Percentiles rank a stretch among this genome's conserved stretches.
phyloP scores from a whole-genome alignment of 2,797 vertebrate species.

The Halcyon leucocephala region DNA sequence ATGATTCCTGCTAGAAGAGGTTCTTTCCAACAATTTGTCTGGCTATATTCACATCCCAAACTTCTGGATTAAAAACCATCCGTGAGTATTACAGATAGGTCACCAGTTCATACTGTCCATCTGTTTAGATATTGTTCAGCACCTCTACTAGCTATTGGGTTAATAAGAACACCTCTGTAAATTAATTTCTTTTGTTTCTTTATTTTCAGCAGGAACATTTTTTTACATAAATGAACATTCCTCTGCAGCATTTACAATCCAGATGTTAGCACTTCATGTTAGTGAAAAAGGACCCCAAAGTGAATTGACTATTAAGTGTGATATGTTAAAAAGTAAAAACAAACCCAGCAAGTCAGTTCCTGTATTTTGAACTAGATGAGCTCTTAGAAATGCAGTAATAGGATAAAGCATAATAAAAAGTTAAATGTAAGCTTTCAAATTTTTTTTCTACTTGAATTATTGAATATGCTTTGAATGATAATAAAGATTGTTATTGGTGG shows the following conservation, averaged over 20 bases:
- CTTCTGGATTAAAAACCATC: neutral
- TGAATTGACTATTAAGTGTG: neutral
- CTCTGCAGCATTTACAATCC: neutral
- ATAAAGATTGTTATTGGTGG: neutral
- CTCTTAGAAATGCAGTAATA: neutral
- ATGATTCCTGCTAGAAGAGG: neutral
- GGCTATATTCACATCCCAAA: neutral
- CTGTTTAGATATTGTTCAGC: neutral
- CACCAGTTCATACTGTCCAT: neutral
- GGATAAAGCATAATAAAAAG: neutral
- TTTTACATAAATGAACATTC: neutral
- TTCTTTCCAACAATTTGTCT: neutral
- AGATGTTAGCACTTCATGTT: neutral
- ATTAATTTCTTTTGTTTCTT: neutral
- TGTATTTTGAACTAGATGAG: neutral
- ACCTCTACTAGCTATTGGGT: neutral
- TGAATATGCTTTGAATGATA: constrained; percentile 34
- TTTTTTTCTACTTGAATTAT: neutral
- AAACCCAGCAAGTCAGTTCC: neutral
- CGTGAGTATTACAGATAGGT: rapidly evolving
- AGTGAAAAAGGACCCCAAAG: neutral
- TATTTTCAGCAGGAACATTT: neutral
- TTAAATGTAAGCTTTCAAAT: neutral
- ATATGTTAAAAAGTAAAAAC: neutral
- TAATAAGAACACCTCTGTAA: neutral